Percentiles rank a stretch among this genome's conserved stretches.
phyloP scores from a whole-genome alignment of 2,113 vertebrate species.

The Illadopsis cleaveri region DNA sequence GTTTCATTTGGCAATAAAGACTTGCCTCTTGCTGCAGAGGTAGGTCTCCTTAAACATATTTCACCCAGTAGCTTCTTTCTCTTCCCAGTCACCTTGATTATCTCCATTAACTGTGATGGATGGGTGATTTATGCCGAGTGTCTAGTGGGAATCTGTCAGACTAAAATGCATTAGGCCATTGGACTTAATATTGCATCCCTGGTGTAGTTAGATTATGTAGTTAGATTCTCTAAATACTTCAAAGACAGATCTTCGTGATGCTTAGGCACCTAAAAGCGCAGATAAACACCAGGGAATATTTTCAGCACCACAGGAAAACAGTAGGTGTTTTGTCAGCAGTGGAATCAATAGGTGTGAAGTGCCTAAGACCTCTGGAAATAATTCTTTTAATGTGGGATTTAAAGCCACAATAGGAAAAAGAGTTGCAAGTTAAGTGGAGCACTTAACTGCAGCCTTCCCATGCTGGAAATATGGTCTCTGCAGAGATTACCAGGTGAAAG shows the following conservation, averaged over 20 bases:
- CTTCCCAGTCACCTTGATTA: background rate
- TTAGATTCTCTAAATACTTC: background rate
- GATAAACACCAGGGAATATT: background rate
- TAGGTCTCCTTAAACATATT: background rate
- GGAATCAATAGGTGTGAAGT: background rate
- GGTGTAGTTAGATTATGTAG: too few relatives aligned
- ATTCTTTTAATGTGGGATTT: background rate
- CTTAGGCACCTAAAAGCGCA: background rate
- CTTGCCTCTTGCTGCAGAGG: background rate
- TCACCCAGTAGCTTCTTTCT: background rate
- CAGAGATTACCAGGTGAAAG: background rate
- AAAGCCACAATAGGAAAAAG: background rate
- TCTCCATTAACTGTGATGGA: background rate
- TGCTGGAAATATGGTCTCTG: background rate
- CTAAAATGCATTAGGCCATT: background rate
- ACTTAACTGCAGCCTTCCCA: background rate
- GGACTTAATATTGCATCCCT: background rate
- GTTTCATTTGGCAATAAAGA: background rate
- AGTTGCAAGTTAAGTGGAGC: background rate
- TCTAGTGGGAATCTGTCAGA: background rate
- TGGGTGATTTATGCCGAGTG: background rate
- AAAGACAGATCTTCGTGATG: background rate
- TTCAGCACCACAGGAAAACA: background rate
- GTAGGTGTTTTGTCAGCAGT: background rate
- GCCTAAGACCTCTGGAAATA: background rate